Evolutionary conservation across 2,888 invertebrate genomes (phyloP).

Genomic region (Xestia sexstrigata): DNA sequence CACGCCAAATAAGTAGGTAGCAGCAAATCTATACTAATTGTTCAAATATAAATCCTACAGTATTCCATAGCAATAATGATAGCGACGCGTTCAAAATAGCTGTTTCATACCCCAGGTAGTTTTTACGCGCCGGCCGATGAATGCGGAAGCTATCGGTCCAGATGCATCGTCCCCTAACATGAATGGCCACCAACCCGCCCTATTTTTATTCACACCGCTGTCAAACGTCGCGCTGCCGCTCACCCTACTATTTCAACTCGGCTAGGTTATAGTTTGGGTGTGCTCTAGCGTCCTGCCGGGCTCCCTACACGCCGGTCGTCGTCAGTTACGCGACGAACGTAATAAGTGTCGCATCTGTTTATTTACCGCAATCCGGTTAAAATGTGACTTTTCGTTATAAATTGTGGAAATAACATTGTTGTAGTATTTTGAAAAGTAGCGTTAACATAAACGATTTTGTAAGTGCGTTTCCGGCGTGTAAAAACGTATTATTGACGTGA

Average conservation of each 20-base stretch:
- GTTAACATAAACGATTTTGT: slow-evolving; percentile 31
- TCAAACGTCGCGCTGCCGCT: slow-evolving; percentile 72
- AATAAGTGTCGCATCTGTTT: slow-evolving; percentile 81
- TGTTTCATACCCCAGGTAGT: slow-evolving; percentile 66
- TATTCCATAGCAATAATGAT: slow-evolving; percentile 49
- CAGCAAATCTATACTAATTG: neutral
- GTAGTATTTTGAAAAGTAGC: slow-evolving; percentile 39
- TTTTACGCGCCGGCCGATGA: slow-evolving; percentile 72
- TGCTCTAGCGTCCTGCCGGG: slow-evolving; percentile 81
- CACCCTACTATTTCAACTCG: slow-evolving; percentile 84
- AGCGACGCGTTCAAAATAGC: slow-evolving; percentile 60
- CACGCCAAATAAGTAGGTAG: neutral
- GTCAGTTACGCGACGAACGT: slow-evolving; percentile 85
- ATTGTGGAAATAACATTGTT: slow-evolving; percentile 48
- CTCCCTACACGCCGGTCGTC: slow-evolving; percentile 73
- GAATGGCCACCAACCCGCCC: slow-evolving; percentile 85
- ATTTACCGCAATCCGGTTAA: slow-evolving; percentile 63
- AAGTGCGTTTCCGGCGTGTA: slow-evolving; percentile 56
- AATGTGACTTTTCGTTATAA: slow-evolving; percentile 67
- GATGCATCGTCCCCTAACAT: slow-evolving; percentile 79
- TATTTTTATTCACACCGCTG: slow-evolving; percentile 76
- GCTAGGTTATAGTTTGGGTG: slow-evolving; percentile 88
- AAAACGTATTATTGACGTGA: slow-evolving; percentile 67
- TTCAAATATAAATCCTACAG: slow-evolving; percentile 15
- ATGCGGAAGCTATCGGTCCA: slow-evolving; percentile 82